Conservation (phyloP, 2,797 vertebrate genomes). For the Mormyrops boulengeri region DNA sequence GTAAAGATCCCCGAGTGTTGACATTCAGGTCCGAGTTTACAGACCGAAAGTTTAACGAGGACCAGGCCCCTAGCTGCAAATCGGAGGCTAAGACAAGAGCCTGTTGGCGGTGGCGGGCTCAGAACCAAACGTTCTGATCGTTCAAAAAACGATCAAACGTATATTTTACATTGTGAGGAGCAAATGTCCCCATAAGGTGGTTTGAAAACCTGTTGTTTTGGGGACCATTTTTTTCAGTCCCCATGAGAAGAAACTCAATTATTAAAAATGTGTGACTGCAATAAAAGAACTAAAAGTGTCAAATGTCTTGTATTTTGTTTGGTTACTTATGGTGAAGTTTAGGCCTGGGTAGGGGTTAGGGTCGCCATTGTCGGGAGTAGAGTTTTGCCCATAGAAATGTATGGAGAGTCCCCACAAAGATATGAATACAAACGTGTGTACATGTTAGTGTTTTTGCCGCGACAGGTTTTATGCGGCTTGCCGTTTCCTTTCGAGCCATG, state of each 20-base stretch:
- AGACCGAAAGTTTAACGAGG: not conserved
- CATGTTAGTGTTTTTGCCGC: not conserved
- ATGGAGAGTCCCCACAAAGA: not conserved
- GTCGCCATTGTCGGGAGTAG: not conserved
- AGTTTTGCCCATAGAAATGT: not conserved
- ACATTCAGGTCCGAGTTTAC: conserved; percentile 13
- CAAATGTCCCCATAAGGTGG: not conserved
- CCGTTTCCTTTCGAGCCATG: not conserved
- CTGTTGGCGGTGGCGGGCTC: conserved; percentile 29
- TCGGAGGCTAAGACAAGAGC: not conserved
- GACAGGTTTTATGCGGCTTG: not conserved
- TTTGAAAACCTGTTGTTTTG: not conserved
- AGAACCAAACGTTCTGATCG: not conserved
- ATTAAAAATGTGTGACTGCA: not conserved
- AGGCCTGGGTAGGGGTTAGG: not conserved
- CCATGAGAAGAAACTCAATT: not conserved
- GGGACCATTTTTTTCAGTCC: not conserved
- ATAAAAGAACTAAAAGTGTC: not conserved
- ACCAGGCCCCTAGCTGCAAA: not conserved
- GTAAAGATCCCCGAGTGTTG: not conserved
- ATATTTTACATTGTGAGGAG: not conserved
- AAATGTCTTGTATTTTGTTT: not conserved
- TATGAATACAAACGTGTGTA: not conserved
- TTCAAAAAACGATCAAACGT: conserved; percentile 18
- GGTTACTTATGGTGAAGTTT: not conserved